These are phyloP conservation scores for Cyrtodaria siliqua DNA, from an alignment of 2,888 invertebrate species.

Conservation along the genomic window DNA sequence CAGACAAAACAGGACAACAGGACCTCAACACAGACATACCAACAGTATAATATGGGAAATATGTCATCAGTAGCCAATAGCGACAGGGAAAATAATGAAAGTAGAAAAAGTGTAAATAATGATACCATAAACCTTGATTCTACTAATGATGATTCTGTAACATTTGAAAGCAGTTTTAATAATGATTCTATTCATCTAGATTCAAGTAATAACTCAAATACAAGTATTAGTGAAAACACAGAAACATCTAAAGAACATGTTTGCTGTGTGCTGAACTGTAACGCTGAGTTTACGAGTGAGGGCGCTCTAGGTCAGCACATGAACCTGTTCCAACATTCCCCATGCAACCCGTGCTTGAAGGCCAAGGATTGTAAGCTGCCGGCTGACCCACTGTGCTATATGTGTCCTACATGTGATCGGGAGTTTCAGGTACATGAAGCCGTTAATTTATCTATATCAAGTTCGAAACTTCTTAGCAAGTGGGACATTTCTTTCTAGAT, in stretches of 20 bases:
- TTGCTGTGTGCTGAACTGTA: conserved; percentile 64
- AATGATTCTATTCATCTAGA: background rate
- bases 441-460: no score
- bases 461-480: no score
- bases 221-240: background rate
- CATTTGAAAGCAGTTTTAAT: background rate
- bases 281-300: conserved; percentile 56
- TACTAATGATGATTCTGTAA: background rate
- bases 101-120: background rate
- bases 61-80: background rate
- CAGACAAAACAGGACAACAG: background rate
- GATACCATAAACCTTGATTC: background rate
- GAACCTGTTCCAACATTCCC: conserved; percentile 64
- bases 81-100: background rate
- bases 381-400: conserved; percentile 43
- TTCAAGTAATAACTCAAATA: conserved; percentile 14
- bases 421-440: no score
- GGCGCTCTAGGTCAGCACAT: conserved; percentile 58
- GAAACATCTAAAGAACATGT: background rate
- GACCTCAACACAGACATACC: background rate
- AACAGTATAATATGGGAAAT: background rate
- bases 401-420: conserved; percentile 70
- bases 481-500: no score
- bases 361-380: conserved; percentile 54
- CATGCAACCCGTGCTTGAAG: conserved; percentile 68